Conservation (phyloP, 2,888 invertebrate genomes). For the Plebejus argus region DNA sequence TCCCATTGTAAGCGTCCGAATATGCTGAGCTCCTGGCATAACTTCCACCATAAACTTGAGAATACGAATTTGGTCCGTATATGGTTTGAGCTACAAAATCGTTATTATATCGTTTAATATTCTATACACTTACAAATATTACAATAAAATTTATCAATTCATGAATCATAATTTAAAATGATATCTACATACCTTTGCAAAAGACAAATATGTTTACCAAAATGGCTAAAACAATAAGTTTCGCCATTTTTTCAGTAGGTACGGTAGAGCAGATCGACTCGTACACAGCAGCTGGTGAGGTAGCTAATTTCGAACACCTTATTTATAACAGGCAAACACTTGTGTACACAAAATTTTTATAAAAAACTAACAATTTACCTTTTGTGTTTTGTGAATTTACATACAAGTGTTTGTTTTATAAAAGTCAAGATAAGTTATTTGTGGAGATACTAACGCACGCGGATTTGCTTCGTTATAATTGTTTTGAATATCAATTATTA, state of each 20-base stretch:
- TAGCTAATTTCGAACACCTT: background rate
- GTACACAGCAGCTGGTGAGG: background rate
- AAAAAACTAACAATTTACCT: background rate
- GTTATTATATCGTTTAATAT: no score
- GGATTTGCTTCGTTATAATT: background rate
- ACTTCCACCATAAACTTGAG: background rate
- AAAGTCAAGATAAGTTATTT: background rate
- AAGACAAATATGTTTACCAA: background rate
- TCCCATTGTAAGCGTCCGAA: background rate
- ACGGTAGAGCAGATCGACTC: background rate
- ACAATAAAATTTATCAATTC: background rate
- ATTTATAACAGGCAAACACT: conserved; percentile 16
- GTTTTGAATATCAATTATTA: no score
- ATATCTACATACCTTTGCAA: background rate
- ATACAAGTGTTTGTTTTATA: conserved; percentile 11
- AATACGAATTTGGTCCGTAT: background rate
- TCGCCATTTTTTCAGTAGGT: background rate
- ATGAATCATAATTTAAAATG: background rate
- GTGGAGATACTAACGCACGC: background rate
- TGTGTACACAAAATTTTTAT: conserved; percentile 15
- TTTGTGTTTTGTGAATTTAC: conserved; percentile 15
- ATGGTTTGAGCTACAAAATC: background rate
- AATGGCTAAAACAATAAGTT: background rate
- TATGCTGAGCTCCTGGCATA: background rate
- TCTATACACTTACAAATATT: background rate